Base-by-base conservation (phyloP, 2,797 vertebrate genomes). In the Myoxocephalus aenaeus region DNA sequence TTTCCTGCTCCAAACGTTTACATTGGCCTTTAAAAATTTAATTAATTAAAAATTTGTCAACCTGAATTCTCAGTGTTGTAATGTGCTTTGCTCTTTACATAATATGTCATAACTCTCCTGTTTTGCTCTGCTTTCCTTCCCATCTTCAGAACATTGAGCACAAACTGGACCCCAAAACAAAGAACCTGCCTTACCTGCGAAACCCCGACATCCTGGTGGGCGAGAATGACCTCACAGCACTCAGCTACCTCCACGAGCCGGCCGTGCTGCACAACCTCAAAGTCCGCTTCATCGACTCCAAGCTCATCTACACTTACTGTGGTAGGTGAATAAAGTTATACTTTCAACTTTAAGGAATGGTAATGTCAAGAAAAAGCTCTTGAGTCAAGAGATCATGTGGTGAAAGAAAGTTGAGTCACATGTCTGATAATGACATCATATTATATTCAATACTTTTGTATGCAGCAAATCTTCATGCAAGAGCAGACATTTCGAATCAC, bases 181-280 rank as follows among this genome's bases (percentile, higher is more conserved):
- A 97, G 93, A 97, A 98, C 72, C 93, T 99, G 51, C 98, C 98
- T 1, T 97, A 97, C 72, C 86, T 99, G 84, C 94, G 98, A 75
- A 99, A 99, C 92, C 98, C 98, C 0, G 98, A 99, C 93, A 99
- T 99, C 86, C 96, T 99, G 73, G 98, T 99, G 38, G 98, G 98
- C 6, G 98, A 99, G 88, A 99, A 99, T 88, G 98, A 99, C 94
- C 96, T 99, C 87, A 99, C 98, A 0, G 98, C 98, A 0, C 97
- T 99, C 84, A 99, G 98, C 82, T 99, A 99, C 86, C 97, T 99
- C 65, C 98, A 99, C 0, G 98, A 99, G 88, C 98, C 98, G 0
- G 98, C 98, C 0, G 96, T 99, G 73, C 93, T 99, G 11, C 98
- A 99, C 89, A 99, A 99, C 92, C 97, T 99, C 85, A 96, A 96